A percentile compares a stretch with the other conserved stretches of the same genome.
phyloP scores from a whole-genome alignment of 2,113 vertebrate species.

The Nannobrachium achirus region DNA sequence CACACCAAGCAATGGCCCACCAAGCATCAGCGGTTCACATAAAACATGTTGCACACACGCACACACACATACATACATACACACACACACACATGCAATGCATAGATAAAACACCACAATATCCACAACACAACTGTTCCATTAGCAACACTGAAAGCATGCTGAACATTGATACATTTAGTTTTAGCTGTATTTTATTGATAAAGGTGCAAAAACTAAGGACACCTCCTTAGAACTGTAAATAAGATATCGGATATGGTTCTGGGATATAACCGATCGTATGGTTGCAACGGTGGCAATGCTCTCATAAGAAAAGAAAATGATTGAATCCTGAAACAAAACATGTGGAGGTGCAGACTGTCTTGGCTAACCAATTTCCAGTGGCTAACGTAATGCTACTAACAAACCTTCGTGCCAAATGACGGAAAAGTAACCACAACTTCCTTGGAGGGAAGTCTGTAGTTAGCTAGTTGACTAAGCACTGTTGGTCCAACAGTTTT shows the following conservation, averaged over 20 bases:
- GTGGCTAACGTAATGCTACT: background rate
- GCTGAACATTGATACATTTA: slow-evolving; percentile 4
- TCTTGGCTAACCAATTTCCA: no score
- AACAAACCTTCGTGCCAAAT: background rate
- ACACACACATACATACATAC: slow-evolving; percentile 28
- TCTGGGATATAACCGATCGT: background rate
- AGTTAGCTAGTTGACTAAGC: slow-evolving; percentile 16
- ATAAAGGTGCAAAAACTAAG: background rate
- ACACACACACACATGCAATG: slow-evolving; percentile 29
- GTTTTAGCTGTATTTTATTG: slow-evolving; percentile 7
- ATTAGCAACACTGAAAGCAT: slow-evolving; percentile 46
- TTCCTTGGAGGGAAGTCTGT: slow-evolving; percentile 2
- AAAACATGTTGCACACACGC: background rate
- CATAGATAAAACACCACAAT: slow-evolving; percentile 8
- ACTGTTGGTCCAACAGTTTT: slow-evolving; percentile 35
- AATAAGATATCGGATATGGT: background rate
- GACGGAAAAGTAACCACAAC: slow-evolving; percentile 1
- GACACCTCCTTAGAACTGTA: background rate
- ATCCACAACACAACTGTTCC: slow-evolving; percentile 10
- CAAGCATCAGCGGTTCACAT: background rate
- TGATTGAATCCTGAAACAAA: background rate
- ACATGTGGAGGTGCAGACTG: background rate
- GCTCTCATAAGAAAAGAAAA: background rate
- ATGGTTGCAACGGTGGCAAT: background rate
- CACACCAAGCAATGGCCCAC: slow-evolving; percentile 19